phyloP scores from a whole-genome alignment of 2,797 vertebrate species.

The Yasuhikotakia modesta region DNA sequence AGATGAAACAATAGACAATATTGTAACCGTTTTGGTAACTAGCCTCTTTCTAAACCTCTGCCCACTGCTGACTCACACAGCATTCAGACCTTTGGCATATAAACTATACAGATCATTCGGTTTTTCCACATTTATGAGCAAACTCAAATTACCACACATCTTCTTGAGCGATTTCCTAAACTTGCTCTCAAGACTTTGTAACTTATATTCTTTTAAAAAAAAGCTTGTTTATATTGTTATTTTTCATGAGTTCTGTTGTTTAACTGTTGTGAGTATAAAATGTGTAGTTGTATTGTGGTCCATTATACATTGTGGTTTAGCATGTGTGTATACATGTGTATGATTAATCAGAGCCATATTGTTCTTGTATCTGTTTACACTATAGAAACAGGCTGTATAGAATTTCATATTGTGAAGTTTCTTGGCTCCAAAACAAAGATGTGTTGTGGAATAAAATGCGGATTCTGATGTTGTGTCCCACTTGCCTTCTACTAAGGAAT shows the following conservation, averaged over 20 bases:
- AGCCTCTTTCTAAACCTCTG: slow-evolving; percentile 49
- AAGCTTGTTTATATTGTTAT: neutral
- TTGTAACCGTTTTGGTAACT: slow-evolving; percentile 48
- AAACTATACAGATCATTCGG: slow-evolving; percentile 19
- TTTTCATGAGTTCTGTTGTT: neutral
- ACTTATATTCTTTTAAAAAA: neutral
- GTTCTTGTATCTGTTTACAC: neutral
- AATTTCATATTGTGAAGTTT: neutral
- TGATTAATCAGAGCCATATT: slow-evolving; percentile 20
- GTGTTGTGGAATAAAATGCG: slow-evolving; percentile 12
- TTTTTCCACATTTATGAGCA: slow-evolving; percentile 45
- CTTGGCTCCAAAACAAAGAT: slow-evolving; percentile 32
- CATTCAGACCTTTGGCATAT: slow-evolving; percentile 34
- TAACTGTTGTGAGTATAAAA: neutral
- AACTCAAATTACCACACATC: slow-evolving; percentile 6
- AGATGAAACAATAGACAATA: slow-evolving; percentile 42
- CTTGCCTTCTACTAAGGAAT: slow-evolving; percentile 56
- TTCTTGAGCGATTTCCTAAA: neutral
- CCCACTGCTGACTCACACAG: slow-evolving; percentile 44
- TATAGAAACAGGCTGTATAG: neutral
- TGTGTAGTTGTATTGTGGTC: neutral
- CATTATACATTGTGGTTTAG: neutral
- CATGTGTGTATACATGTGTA: neutral
- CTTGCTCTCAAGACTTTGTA: neutral
- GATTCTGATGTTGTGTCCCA: slow-evolving; percentile 24